Percentiles rank a stretch among this genome's conserved stretches.
Evolutionary conservation across 2,888 invertebrate species (phyloP).

Genomic region (Acleris laterana): DNA sequence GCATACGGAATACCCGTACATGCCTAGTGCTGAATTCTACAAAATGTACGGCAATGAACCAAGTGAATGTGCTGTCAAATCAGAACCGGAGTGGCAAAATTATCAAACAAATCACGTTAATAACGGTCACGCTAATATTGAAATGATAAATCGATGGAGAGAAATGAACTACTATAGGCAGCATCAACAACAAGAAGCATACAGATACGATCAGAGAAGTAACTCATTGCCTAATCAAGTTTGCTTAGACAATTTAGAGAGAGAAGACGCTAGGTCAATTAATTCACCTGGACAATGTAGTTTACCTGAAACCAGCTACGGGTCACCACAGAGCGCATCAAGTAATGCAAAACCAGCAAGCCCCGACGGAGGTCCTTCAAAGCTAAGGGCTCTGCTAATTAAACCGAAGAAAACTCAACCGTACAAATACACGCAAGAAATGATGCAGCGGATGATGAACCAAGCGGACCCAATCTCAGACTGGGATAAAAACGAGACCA

Average conservation of each 20-base stretch:
- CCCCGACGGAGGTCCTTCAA: constrained; percentile 75
- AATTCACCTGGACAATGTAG: constrained; percentile 72
- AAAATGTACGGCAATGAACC: constrained; percentile 54
- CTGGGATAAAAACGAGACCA: constrained; percentile 68
- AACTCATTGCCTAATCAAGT: constrained; percentile 49
- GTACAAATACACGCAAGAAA: constrained; percentile 62
- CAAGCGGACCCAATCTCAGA: constrained; percentile 56
- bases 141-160: constrained; percentile 71
- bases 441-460: constrained; percentile 61
- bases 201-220: constrained; percentile 58
- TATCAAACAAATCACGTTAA: constrained; percentile 58
- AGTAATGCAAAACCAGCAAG: constrained; percentile 62
- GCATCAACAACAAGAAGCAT: constrained; percentile 59
- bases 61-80: constrained; percentile 58
- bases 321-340: constrained; percentile 67
- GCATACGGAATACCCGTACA: constrained; percentile 56
- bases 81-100: constrained; percentile 69
- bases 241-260: constrained; percentile 49
- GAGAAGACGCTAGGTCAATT: constrained; percentile 60
- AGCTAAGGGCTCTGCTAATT: constrained; percentile 84
- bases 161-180: constrained; percentile 67
- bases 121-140: constrained; percentile 54
- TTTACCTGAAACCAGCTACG: constrained; percentile 67
- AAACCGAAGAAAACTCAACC: constrained; percentile 63
- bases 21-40: constrained; percentile 51